A percentile compares a stretch with the other conserved stretches of the same genome.
phyloP scores from a whole-genome alignment of 2,113 vertebrate genomes.

The Neolamprologus kungweensis region DNA sequence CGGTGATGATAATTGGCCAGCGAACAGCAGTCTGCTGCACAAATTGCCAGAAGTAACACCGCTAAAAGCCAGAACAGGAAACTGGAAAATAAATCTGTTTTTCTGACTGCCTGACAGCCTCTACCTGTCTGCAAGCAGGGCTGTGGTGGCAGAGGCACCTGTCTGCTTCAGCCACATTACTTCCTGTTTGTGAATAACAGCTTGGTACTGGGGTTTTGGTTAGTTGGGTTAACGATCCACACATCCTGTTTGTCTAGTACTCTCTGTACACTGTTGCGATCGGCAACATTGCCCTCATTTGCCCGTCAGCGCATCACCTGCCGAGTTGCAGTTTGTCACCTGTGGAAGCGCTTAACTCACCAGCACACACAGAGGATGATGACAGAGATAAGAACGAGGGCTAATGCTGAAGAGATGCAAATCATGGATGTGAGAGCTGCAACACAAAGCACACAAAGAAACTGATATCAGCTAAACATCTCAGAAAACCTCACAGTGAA shows the following conservation, averaged over 20 bases:
- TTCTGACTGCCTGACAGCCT: not conserved
- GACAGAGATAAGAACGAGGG: conserved; percentile 27
- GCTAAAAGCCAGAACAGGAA: not conserved
- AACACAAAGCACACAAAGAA: not conserved
- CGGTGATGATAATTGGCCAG: not conserved
- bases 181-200: conserved; percentile 71
- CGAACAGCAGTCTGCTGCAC: not conserved
- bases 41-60: conserved; percentile 1
- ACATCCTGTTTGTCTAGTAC: conserved; percentile 67
- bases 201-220: conserved; percentile 21
- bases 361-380: conserved; percentile 50
- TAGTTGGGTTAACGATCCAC: conserved; percentile 15
- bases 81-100: conserved; percentile 14
- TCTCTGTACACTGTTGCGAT: not conserved
- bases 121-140: conserved; percentile 16
- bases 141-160: conserved; percentile 30
- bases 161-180: conserved; percentile 35
- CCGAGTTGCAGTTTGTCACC: not conserved
- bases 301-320: not conserved
- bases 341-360: conserved; percentile 48
- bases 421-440: conserved; percentile 38
- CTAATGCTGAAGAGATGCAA: conserved; percentile 41
- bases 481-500: not conserved
- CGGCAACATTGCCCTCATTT: not conserved
- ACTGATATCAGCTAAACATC: not conserved